Percentiles rank a stretch among this genome's conserved stretches.
Evolutionary conservation across 1,140 invertebrate genomes (phyloP).

Genomic region (Bradynema listronoti): DNA sequence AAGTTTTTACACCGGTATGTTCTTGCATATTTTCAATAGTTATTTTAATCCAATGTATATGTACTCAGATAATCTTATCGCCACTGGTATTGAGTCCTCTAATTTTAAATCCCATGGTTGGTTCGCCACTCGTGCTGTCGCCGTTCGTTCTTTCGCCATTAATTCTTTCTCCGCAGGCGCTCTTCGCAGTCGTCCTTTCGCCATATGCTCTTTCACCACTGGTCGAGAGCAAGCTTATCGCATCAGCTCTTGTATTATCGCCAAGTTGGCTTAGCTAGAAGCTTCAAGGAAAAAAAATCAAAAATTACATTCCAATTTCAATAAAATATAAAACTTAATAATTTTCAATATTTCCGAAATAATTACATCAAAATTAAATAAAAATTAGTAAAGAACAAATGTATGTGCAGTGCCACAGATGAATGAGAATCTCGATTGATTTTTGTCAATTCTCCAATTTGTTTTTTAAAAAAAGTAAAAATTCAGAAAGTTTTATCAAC

Average conservation of each 20-base stretch:
- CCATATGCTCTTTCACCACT: constrained; percentile 51
- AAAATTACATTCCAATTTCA: too few relatives aligned
- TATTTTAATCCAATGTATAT: constrained; percentile 7
- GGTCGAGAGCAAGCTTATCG: constrained; percentile 34
- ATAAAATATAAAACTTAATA: too few relatives aligned
- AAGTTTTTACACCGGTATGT: constrained; percentile 4
- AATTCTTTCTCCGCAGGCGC: constrained; percentile 42
- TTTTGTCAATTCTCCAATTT: too few relatives aligned
- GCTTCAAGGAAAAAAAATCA: too few relatives aligned
- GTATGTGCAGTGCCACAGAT: too few relatives aligned
- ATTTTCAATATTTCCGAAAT: too few relatives aligned
- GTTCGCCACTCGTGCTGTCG: constrained; percentile 25
- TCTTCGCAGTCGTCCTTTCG: constrained; percentile 45
- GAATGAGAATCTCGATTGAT: too few relatives aligned
- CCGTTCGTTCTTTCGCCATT: constrained; percentile 31
- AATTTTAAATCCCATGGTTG: constrained; percentile 41
- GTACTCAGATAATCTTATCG: constrained; percentile 31
- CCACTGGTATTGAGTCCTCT: constrained; percentile 36
- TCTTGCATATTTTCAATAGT: constrained; percentile 14
- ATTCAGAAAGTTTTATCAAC: too few relatives aligned
- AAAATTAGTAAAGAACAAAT: too few relatives aligned
- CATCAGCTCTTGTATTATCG: constrained; percentile 40
- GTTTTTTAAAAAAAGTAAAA: too few relatives aligned
- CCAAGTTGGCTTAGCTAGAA: constrained; percentile 43
- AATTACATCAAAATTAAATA: too few relatives aligned